Conservation (phyloP, 2,888 invertebrate genomes). For the Synanthedon tipuliformis region DNA sequence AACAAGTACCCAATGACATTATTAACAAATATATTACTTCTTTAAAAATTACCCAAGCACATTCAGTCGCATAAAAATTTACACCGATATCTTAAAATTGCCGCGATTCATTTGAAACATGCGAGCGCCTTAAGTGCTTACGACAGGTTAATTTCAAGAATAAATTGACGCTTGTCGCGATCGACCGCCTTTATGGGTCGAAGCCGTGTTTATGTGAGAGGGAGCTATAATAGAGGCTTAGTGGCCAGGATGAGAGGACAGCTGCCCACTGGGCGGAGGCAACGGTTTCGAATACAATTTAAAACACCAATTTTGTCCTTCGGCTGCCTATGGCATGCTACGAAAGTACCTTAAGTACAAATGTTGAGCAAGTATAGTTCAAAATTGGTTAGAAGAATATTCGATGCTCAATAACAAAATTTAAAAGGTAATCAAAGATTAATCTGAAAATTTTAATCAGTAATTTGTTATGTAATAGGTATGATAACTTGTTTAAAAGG, state of each 20-base stretch:
- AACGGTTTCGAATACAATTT: slow-evolving; percentile 32
- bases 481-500: too few relatives aligned
- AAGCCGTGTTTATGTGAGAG: slow-evolving; percentile 36
- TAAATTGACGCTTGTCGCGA: slow-evolving; percentile 50
- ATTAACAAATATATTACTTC: not conserved
- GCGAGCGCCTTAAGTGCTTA: slow-evolving; percentile 39
- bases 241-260: slow-evolving; percentile 36
- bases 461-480: too few relatives aligned
- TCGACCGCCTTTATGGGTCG: slow-evolving; percentile 37
- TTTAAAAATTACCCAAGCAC: not conserved
- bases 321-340: too few relatives aligned
- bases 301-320: too few relatives aligned
- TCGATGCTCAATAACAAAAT: too few relatives aligned
- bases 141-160: slow-evolving; percentile 65
- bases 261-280: slow-evolving; percentile 45
- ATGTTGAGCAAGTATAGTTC: not conserved
- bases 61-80: not conserved
- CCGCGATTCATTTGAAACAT: slow-evolving; percentile 34
- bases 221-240: slow-evolving; percentile 46
- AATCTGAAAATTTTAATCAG: too few relatives aligned
- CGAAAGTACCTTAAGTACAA: not conserved
- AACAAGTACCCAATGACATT: not conserved
- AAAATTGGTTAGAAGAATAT: not conserved
- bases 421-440: too few relatives aligned
- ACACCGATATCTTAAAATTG: slow-evolving; percentile 2